Conservation (phyloP, 2,797 vertebrate genomes). For the Intellagama lesueurii region DNA sequence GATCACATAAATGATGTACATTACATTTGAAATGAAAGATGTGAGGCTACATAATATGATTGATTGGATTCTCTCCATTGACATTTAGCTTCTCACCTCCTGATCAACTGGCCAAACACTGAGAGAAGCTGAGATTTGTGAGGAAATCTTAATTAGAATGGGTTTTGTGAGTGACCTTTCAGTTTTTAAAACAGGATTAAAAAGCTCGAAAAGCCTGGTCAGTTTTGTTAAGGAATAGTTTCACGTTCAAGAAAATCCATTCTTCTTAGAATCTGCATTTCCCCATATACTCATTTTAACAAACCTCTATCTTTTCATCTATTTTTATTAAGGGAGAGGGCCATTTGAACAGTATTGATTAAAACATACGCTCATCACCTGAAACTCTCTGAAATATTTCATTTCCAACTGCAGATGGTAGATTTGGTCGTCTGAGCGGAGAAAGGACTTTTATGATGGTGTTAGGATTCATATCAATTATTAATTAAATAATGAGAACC, state of each 20-base stretch:
- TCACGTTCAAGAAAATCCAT: not conserved
- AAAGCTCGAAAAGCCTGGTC: not conserved
- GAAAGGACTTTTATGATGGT: conserved; percentile 29
- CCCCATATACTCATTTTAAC: not conserved
- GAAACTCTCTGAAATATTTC: conserved; percentile 3
- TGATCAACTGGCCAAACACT: not conserved
- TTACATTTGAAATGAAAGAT: not conserved
- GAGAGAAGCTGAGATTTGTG: not conserved
- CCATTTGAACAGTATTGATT: conserved; percentile 28
- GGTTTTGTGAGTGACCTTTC: not conserved
- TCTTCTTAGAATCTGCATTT: not conserved
- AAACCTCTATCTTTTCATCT: conserved; percentile 14
- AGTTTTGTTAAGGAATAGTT: not conserved
- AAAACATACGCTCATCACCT: not conserved
- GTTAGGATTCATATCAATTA: conserved; percentile 11
- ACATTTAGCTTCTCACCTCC: not conserved
- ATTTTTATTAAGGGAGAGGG: not conserved
- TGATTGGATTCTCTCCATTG: not conserved
- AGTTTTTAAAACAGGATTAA: not conserved
- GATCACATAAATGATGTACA: not conserved
- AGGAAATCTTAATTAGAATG: not conserved
- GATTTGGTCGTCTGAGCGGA: not conserved
- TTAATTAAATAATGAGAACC: conserved; percentile 27
- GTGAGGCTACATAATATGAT: not conserved
- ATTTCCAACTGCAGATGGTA: conserved; percentile 37